Conservation (phyloP, 2,888 invertebrate genomes). For the Scaptodrosophila latifasciaeformis region DNA sequence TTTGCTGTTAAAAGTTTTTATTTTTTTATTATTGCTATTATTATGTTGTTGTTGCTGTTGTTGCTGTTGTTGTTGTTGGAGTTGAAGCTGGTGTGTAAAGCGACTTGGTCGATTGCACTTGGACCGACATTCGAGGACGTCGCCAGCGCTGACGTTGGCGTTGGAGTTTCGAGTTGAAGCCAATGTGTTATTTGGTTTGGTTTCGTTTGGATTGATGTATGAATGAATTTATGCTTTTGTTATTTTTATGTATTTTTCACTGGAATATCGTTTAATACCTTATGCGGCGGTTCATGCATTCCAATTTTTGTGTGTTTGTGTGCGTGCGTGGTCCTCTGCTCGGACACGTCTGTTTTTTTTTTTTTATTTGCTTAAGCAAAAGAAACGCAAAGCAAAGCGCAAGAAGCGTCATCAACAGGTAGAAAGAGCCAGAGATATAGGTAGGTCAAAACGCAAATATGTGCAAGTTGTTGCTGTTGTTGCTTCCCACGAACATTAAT, state of each 20-base stretch:
- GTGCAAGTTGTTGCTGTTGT: conserved; percentile 27
- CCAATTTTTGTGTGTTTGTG: not conserved
- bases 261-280: conserved; percentile 53
- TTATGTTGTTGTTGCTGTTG: no score
- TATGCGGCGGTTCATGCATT: conserved; percentile 32
- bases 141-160: no score
- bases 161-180: no score
- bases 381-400: conserved; percentile 1
- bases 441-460: conserved; percentile 44
- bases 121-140: no score
- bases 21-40: no score
- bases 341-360: conserved; percentile 6
- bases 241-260: conserved; percentile 51
- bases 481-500: conserved; percentile 74
- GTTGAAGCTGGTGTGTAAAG: no score
- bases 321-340: not conserved
- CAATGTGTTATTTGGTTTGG: no score
- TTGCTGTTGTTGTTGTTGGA: no score
- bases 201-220: no score
- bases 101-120: no score
- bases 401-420: conserved; percentile 29
- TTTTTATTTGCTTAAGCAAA: conserved; percentile 4
- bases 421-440: conserved; percentile 28
- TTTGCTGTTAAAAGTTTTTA: no score
- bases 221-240: no score